These are phyloP conservation scores for Halichondria panicea DNA, from an alignment of 37 sponge, comb jelly and placozoan genomes.

Conservation along the genomic window DNA sequence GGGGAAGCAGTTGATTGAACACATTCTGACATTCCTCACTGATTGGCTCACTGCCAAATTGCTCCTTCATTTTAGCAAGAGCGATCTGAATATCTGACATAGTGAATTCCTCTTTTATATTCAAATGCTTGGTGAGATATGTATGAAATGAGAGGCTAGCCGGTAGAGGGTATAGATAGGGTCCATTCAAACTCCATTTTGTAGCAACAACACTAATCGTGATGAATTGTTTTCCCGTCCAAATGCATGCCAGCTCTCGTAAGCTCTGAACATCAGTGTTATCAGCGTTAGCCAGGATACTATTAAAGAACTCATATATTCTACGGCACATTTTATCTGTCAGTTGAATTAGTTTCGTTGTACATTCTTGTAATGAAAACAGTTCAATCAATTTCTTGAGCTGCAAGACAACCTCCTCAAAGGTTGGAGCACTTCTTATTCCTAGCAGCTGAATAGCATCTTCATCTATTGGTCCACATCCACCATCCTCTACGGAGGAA, in stretches of 20 bases:
- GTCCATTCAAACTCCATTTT: conserved; percentile 12
- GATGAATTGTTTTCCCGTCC: conserved; percentile 43
- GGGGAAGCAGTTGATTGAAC: background rate
- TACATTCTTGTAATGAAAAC: too few species aligned
- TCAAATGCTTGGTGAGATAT: background rate
- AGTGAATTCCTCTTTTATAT: conserved; percentile 11
- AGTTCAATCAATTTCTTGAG: too few species aligned
- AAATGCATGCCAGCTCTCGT: background rate
- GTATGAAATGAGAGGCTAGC: background rate
- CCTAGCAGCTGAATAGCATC: background rate
- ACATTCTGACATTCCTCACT: conserved; percentile 6
- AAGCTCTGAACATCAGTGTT: background rate
- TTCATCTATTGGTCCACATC: conserved; percentile 9
- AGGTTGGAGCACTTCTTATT: conserved; percentile 16
- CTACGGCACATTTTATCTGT: too few species aligned
- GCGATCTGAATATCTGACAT: conserved; percentile 15
- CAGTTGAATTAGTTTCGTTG: too few species aligned
- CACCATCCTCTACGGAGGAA: conserved; percentile 32
- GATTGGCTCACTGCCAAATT: conserved; percentile 6
- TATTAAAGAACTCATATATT: too few species aligned
- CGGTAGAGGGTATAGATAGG: conserved; percentile 32
- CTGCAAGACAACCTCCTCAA: conserved; percentile 33
- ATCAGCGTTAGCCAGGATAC: too few species aligned
- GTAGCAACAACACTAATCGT: conserved; percentile 5
- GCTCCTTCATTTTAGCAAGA: conserved; percentile 27